Evolutionary conservation across 2,113 vertebrate genomes (phyloP).

Genomic region (Cebidichthys violaceus): DNA sequence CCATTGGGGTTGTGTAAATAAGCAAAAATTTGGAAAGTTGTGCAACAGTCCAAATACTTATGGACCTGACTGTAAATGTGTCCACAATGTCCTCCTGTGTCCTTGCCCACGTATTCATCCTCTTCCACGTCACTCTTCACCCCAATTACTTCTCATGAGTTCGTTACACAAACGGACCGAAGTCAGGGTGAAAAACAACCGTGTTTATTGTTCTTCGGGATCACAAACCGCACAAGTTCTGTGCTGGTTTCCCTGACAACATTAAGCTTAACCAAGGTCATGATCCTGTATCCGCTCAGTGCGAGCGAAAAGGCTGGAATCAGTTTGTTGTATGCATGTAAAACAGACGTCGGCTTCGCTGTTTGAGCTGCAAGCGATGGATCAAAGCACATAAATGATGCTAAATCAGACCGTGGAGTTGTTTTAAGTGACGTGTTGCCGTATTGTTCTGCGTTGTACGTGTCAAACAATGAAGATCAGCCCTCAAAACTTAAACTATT

Average conservation of each 20-base stretch:
- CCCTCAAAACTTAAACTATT: not conserved
- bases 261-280: slow-evolving; percentile 72
- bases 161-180: not conserved
- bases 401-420: not conserved
- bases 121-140: slow-evolving; percentile 5
- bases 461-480: not conserved
- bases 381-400: not conserved
- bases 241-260: slow-evolving; percentile 74
- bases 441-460: not conserved
- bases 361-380: not conserved
- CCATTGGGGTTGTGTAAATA: too few relatives aligned
- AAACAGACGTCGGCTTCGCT: slow-evolving; percentile 17
- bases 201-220: slow-evolving; percentile 2
- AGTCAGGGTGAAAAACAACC: slow-evolving; percentile 1
- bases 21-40: too few relatives aligned
- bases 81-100: not conserved
- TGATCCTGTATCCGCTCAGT: slow-evolving; percentile 78
- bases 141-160: not conserved
- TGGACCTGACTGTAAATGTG: too few relatives aligned
- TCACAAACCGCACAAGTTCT: slow-evolving; percentile 52
- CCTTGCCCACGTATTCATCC: not conserved
- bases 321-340: slow-evolving; percentile 46
- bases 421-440: not conserved
- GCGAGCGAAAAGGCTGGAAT: slow-evolving; percentile 29
- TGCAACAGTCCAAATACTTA: too few relatives aligned